A percentile compares a stretch with the other conserved stretches of the same genome.
Evolutionary conservation across 2,113 vertebrate species (phyloP).

Genomic region (Thunnus maccoyii): DNA sequence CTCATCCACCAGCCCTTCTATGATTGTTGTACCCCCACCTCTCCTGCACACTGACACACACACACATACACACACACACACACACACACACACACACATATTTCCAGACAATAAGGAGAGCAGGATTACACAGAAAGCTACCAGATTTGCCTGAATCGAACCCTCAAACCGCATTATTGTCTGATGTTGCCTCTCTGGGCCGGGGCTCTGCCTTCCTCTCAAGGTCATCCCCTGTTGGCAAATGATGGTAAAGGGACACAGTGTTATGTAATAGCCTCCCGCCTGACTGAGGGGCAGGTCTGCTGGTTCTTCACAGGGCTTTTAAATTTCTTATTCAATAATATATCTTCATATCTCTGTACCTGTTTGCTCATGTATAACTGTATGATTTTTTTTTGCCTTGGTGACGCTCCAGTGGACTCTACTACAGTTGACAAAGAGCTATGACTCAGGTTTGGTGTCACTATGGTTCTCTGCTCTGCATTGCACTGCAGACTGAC

Average conservation of each 20-base stretch:
- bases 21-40: background rate
- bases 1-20: constrained; percentile 13
- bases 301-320: constrained; percentile 22
- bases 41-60: constrained; percentile 2
- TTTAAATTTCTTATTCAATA: constrained; percentile 31
- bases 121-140: background rate
- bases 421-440: constrained; percentile 52
- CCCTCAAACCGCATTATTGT: background rate
- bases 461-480: constrained; percentile 52
- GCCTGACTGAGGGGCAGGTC: constrained; percentile 46
- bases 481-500: constrained; percentile 61
- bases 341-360: background rate
- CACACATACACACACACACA: constrained; percentile 6
- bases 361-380: constrained; percentile 30
- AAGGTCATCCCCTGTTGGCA: constrained; percentile 83
- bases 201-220: constrained; percentile 66
- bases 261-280: constrained; percentile 70
- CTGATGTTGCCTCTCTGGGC: constrained; percentile 16
- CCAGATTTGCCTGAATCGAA: constrained; percentile 10
- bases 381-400: background rate
- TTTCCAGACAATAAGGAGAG: background rate
- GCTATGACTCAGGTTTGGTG: constrained; percentile 70
- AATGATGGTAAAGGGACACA: constrained; percentile 67
- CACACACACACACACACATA: background rate
- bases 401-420: constrained; percentile 12